phyloP scores from a whole-genome alignment of 1,140 invertebrate species.

The Papilio glaucus region DNA sequence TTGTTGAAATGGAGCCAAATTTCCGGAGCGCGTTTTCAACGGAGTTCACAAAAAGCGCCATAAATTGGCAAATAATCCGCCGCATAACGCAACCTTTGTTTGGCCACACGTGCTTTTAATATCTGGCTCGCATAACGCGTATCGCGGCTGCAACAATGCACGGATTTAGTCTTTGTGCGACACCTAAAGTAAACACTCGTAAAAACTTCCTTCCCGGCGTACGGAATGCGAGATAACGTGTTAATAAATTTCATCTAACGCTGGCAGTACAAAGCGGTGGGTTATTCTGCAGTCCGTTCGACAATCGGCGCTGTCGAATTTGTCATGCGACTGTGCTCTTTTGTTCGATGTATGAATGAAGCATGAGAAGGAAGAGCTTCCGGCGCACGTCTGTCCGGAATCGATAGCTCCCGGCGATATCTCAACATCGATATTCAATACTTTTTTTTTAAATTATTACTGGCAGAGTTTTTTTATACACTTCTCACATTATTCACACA shows the following conservation, averaged over 20 bases:
- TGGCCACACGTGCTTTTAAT: conserved; percentile 83
- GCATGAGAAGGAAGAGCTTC: conserved; percentile 77
- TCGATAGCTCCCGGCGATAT: conserved; percentile 70
- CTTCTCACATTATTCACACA: conserved; percentile 21
- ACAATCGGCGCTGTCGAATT: conserved; percentile 75
- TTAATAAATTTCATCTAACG: conserved; percentile 81
- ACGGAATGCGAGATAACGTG: conserved; percentile 51
- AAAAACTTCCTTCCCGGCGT: conserved; percentile 58
- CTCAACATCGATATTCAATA: conserved; percentile 74
- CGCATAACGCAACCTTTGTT: conserved; percentile 83
- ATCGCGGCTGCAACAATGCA: conserved; percentile 67
- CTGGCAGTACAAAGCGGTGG: conserved; percentile 56
- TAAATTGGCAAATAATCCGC: conserved; percentile 83
- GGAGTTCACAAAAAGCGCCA: conserved; percentile 80
- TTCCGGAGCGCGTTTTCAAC: conserved; percentile 78
- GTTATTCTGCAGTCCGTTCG: conserved; percentile 62
- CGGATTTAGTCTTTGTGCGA: conserved; percentile 68
- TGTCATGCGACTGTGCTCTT: conserved; percentile 70
- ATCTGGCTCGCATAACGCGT: conserved; percentile 63
- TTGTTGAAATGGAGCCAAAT: conserved; percentile 83
- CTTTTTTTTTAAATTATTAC: conserved; percentile 54
- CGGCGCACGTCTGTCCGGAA: conserved; percentile 55
- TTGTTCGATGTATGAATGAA: conserved; percentile 67
- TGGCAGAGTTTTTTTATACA: neutral
- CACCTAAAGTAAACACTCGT: conserved; percentile 67